phyloP scores from a whole-genome alignment of 2,888 invertebrate species.

The Hirtodrosophila histrioides region DNA sequence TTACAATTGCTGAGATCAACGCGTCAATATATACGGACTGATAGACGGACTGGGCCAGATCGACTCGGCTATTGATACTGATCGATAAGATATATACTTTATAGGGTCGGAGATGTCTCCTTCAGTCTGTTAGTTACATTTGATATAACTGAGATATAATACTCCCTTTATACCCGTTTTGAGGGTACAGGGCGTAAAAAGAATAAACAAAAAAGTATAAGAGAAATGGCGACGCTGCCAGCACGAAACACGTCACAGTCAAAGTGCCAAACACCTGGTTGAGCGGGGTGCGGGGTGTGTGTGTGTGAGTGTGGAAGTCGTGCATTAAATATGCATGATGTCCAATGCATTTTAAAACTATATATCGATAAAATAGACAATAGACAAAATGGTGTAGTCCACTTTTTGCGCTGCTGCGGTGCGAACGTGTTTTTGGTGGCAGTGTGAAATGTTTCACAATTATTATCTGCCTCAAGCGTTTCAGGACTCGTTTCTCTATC shows the following conservation, averaged over 20 bases:
- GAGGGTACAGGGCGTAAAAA: background rate
- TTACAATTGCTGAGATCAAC: no score
- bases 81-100: no score
- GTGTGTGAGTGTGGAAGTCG: constrained; percentile 27
- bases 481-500: constrained; percentile 69
- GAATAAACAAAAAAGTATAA: no score
- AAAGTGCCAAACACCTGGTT: constrained; percentile 41
- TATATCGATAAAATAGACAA: constrained; percentile 74
- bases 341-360: constrained; percentile 70
- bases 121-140: no score
- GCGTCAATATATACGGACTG: no score
- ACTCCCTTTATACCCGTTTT: no score
- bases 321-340: constrained; percentile 73
- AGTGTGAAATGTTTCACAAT: constrained; percentile 66
- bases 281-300: no score
- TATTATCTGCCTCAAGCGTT: constrained; percentile 62
- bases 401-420: constrained; percentile 32
- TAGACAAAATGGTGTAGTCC: constrained; percentile 37
- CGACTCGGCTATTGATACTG: no score
- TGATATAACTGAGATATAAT: no score
- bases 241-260: constrained; percentile 66
- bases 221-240: constrained; percentile 30
- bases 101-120: no score
- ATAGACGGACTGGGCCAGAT: no score
- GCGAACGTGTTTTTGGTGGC: constrained; percentile 13